Conservation (phyloP, 2,888 invertebrate genomes). For the Cantharis lateralis region DNA sequence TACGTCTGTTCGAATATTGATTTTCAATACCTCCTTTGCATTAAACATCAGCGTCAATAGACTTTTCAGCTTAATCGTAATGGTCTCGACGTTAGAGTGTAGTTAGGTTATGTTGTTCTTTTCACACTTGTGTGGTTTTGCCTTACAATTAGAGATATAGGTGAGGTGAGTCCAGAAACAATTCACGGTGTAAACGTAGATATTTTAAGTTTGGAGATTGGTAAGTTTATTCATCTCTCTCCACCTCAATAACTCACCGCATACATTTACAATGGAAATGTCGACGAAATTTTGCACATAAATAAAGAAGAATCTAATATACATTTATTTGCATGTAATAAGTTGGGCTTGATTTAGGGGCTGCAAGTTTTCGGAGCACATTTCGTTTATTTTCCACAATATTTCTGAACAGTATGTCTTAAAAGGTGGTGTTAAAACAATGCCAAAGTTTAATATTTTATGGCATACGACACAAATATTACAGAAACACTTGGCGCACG, state of each 20-base stretch:
- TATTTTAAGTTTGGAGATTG: background rate
- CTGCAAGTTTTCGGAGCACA: background rate
- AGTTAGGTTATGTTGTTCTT: background rate
- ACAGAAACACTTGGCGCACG: slow-evolving; percentile 12
- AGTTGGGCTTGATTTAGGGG: background rate
- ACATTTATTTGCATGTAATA: background rate
- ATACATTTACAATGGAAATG: background rate
- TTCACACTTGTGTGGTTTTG: too few relatives aligned
- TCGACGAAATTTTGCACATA: background rate
- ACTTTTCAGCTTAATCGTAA: background rate
- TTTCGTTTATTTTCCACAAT: background rate
- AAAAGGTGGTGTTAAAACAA: slow-evolving; percentile 12
- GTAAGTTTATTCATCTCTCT: background rate
- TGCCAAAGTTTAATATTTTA: slow-evolving; percentile 11
- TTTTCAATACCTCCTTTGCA: background rate
- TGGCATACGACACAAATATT: slow-evolving; percentile 12
- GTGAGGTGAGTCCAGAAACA: background rate
- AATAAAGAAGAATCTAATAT: background rate
- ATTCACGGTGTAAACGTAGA: background rate
- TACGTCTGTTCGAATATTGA: background rate
- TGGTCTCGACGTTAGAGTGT: too few relatives aligned
- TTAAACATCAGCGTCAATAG: background rate
- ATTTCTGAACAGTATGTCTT: background rate
- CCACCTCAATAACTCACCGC: background rate
- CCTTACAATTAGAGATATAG: background rate